Evolutionary conservation across 1,140 invertebrate species (phyloP), one percentile per base, ranked within the genome.

Genomic region (Drosophila rufa): DNA sequence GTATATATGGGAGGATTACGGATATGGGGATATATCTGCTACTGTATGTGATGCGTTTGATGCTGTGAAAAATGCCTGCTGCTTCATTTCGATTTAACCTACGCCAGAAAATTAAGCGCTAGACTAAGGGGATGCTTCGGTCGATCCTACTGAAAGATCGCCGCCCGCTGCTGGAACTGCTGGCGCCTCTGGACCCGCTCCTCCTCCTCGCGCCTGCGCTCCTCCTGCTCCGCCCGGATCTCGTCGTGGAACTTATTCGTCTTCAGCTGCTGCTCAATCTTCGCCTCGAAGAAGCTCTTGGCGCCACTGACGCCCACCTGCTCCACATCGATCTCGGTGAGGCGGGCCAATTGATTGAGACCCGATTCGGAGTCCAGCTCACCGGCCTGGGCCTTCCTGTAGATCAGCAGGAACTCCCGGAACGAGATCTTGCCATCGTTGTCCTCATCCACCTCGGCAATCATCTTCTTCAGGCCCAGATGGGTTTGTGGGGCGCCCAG

Each of bases 401-500:
- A 98, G 74, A 98, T 98, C 59, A 98, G 92, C 65, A 98, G 94
- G 91, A 98, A 98, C 95, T 99, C 98, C 93, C 97, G 95, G 93
- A 99, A 99, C 79, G 96, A 98, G 69, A 99, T 97, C 90, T 96
- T 97, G 38, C 95, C 95, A 92, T 99, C 98, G 22, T 95, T 93
- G 91, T 99, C 98, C 93, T 98, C 98, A 91, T 99, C 98, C 15
- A 99, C 97, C 93, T 98, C 97, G 66, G 96, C 95, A 79, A 99
- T 99, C 98, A 99, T 99, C 40, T 95, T 95, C 92, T 99, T 99
- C 7, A 99, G 94, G 0, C 96, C 97, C 4, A 99, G 93, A 93
- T 99, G 98, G 9, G 98, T 99, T 93, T 99, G 98, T 14, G 98
- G 98, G 11, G 97, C 97, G 19, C 97, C 97, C n/a, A 99, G 93